phyloP scores from a whole-genome alignment of 2,797 vertebrate species.

The Momotus momota region DNA sequence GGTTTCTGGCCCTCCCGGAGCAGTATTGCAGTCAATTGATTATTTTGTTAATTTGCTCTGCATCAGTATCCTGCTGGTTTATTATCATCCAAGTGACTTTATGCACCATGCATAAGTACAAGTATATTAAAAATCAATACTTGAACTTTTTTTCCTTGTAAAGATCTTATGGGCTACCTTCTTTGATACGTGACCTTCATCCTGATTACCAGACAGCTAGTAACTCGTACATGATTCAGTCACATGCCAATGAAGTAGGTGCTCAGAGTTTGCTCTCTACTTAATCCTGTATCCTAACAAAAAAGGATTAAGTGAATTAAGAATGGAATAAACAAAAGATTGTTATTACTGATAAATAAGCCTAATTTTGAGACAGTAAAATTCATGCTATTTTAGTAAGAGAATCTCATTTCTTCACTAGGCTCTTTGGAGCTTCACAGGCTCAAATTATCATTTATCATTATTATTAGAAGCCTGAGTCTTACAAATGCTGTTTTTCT shows the following conservation, averaged over 20 bases:
- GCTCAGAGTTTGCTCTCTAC: background rate
- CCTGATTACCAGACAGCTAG: background rate
- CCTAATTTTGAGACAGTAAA: background rate
- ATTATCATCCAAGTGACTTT: conserved; percentile 54
- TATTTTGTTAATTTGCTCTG: conserved; percentile 75
- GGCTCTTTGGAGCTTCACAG: background rate
- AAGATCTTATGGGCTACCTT: conserved; percentile 26
- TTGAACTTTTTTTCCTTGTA: conserved; percentile 47
- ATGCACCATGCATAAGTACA: conserved; percentile 36
- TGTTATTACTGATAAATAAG: background rate
- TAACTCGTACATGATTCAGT: background rate
- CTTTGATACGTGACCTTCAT: conserved; percentile 14
- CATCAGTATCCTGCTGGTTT: conserved; percentile 61
- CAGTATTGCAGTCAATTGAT: conserved; percentile 48
- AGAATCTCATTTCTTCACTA: background rate
- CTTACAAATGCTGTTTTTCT: background rate
- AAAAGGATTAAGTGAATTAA: background rate
- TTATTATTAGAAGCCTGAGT: background rate
- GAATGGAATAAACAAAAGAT: conserved; percentile 9
- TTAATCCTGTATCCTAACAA: background rate
- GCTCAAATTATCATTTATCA: background rate
- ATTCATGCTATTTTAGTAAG: conserved; percentile 7
- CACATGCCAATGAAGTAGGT: background rate
- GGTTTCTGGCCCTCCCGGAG: conserved; percentile 28
- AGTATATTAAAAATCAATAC: conserved; percentile 72